A percentile compares a stretch with the other conserved stretches of the same genome.
phyloP scores from a whole-genome alignment of 2,113 vertebrate genomes.

The Mobula hypostoma region DNA sequence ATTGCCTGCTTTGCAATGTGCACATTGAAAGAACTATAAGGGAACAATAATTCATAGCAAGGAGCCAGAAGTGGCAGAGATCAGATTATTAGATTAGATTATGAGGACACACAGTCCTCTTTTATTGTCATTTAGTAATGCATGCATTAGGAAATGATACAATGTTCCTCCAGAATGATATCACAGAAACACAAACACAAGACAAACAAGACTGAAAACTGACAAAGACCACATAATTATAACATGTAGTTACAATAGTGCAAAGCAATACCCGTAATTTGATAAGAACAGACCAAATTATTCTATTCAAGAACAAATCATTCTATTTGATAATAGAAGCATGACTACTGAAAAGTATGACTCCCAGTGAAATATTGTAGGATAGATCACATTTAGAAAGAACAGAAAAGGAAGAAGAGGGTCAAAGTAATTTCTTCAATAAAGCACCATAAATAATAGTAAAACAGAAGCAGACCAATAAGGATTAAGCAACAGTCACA shows the following conservation, averaged over 20 bases:
- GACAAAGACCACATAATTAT: too few relatives aligned
- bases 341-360: not conserved
- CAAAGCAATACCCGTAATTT: too few relatives aligned
- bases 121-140: too few relatives aligned
- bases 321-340: not conserved
- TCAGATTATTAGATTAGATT: too few relatives aligned
- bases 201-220: too few relatives aligned
- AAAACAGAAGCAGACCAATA: not conserved
- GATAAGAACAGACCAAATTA: too few relatives aligned
- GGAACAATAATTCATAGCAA: not conserved
- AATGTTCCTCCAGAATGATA: too few relatives aligned
- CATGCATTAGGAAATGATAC: too few relatives aligned
- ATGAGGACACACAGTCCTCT: too few relatives aligned
- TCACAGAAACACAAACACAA: too few relatives aligned
- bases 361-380: not conserved
- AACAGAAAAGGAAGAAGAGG: not conserved
- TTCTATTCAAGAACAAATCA: too few relatives aligned
- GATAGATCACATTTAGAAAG: not conserved
- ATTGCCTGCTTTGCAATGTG: not conserved
- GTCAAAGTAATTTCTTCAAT: not conserved
- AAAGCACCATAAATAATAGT: not conserved
- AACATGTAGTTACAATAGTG: too few relatives aligned
- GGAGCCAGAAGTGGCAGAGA: not conserved
- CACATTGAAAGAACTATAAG: not conserved
- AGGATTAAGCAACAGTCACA: not conserved